Conservation (phyloP, 2,113 vertebrate species). For the Candoia aspera region DNA sequence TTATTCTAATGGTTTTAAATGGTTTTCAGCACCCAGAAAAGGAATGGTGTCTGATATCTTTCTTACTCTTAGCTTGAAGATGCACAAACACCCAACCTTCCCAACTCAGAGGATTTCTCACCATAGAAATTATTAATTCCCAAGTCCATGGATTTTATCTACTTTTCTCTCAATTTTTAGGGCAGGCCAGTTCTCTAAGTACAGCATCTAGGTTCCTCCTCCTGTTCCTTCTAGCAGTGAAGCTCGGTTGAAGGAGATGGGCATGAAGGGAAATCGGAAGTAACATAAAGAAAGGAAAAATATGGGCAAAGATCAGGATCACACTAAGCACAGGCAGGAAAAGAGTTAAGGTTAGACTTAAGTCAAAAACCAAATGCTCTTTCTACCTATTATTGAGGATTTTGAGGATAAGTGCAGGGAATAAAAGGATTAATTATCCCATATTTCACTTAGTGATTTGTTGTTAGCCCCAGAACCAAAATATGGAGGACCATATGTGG, state of each 20-base stretch:
- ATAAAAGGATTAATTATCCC: not conserved
- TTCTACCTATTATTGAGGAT: conserved; percentile 22
- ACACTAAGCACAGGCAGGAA: not conserved
- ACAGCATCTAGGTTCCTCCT: conserved; percentile 25
- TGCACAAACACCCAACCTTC: not conserved
- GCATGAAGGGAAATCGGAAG: conserved; percentile 16
- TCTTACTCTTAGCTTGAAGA: not conserved
- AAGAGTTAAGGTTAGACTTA: not conserved
- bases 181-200: conserved; percentile 46
- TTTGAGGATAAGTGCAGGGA: not conserved
- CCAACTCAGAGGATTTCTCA: not conserved
- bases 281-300: conserved; percentile 23
- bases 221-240: conserved; percentile 31
- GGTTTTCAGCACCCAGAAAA: conserved; percentile 30
- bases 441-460: not conserved
- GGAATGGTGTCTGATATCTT: not conserved
- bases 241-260: conserved; percentile 29
- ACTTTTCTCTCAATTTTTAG: conserved; percentile 38
- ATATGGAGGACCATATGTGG: not conserved
- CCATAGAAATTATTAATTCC: conserved; percentile 37
- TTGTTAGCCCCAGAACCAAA: not conserved
- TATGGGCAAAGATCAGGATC: conserved; percentile 36
- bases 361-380: conserved; percentile 7
- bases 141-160: conserved; percentile 40
- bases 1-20: conserved; percentile 48